Base-by-base conservation (phyloP, 1,140 invertebrate genomes). In the Drosophila erecta region DNA sequence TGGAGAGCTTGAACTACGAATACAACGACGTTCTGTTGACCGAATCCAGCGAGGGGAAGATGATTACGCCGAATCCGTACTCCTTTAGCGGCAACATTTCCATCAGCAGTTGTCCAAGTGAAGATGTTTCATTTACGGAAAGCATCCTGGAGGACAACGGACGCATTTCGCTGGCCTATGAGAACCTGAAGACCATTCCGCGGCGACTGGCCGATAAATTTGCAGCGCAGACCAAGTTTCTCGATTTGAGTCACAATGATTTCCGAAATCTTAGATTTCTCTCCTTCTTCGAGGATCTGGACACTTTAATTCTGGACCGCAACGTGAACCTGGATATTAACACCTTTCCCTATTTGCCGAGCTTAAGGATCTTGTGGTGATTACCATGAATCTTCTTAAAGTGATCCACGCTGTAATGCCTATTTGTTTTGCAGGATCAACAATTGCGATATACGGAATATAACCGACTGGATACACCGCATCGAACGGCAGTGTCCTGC, bases 161-260 rank as follows among this genome's bases (percentile, higher is more conserved):
- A 6, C 71, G 91, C 30, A 91, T 92, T 43, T 92, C 91, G 12
- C 38, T 92, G 64, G 91, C 91, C 0, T 92, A 92, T 46, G 91
- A 92, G 53, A 91, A 92, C 66, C 59, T 92, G 4, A 74, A 65
- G 33, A 81, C 67, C 7, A 92, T 92, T 54, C 90, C 91, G 0
- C 44, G 76, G 17, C 59, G 79, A 35, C 65, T 92, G 50, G 90
- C 90, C 0, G 90, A 87, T 30, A 92, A 91, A 44, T 92, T 92
- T 57, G 79, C 90, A 5, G 51, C 74, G 5, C 79, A 90, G 35
- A 90, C 89, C 24, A 91, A 90, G 53, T 92, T 73, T 22, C 70
- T 92, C n/a, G 91, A 92, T 64, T 56, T 92, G 7, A 92, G 91
- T 51, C 66, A 90, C 54, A 92, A 92, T 43, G 81, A 90, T 27